Conservation (phyloP, 2,888 invertebrate genomes). For the Athalia cordata region DNA sequence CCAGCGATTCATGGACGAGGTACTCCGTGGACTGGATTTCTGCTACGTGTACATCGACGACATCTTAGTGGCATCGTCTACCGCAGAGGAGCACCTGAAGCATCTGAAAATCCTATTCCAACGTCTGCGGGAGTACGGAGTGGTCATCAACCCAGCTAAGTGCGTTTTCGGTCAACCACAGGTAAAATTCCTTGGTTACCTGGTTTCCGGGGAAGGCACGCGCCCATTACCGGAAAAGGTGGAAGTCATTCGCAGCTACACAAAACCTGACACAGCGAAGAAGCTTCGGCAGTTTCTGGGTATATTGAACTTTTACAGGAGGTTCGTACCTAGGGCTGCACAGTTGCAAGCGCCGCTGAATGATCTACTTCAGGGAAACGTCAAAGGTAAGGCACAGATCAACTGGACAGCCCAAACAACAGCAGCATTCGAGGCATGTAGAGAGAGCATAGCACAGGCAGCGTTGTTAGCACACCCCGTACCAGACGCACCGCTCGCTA, state of each 20-base stretch:
- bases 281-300: conserved; percentile 20
- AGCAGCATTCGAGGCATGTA: conserved; percentile 47
- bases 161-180: conserved; percentile 55
- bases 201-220: conserved; percentile 52
- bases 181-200: conserved; percentile 58
- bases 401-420: conserved; percentile 46
- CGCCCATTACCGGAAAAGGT: conserved; percentile 49
- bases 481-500: conserved; percentile 41
- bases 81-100: conserved; percentile 45
- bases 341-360: conserved; percentile 14
- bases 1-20: conserved; percentile 48
- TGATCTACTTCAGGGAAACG: conserved; percentile 12
- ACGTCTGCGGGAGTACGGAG: conserved; percentile 56
- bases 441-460: conserved; percentile 49
- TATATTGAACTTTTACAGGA: conserved; percentile 24
- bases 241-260: conserved; percentile 47
- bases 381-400: conserved; percentile 32
- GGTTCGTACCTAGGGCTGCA: conserved; percentile 34
- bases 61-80: conserved; percentile 48
- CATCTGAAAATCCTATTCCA: conserved; percentile 49
- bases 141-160: conserved; percentile 60
- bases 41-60: conserved; percentile 52
- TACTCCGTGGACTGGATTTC: conserved; percentile 52
- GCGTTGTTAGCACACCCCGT: conserved; percentile 49
- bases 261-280: not conserved